Base-by-base conservation (phyloP, 2,797 vertebrate genomes). In the Phrynocephalus forsythii region DNA sequence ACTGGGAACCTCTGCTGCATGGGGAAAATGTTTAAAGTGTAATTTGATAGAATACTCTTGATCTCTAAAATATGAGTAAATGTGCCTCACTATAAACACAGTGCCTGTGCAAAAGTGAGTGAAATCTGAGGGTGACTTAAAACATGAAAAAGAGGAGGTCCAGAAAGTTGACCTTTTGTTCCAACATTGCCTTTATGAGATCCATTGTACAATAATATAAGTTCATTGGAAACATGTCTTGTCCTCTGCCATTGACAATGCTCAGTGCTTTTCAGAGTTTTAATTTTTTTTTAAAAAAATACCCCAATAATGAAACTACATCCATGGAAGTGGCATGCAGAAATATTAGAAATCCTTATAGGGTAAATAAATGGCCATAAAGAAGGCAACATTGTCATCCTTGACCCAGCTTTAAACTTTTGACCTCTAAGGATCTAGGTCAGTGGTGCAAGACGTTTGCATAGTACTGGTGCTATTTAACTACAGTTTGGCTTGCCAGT, bases 361-460 rank as follows among this genome's bases (percentile, higher is more conserved):
- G 44, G 24, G 63, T 76, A 79, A 20, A 30, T 80, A 67, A 79
- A 79, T 84, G 48, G 26, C 44, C 81, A 66, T 72, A 13, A 79
- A 44, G 15, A 13, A 33, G 83, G 76, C 56, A 8, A 26, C 84
- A 48, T 84, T 84, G 48, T 66, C 63, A 76, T 76, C 82, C 38
- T 83, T 69, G 33, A 38, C 82, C 71, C 38, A 75, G 33, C 16
- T 66, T 90, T 90, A 79, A 52, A 1, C 33, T 26, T 13, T 30
- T 79, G 63, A 72, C 0, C 0, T 0, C 0, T 0, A 44, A 87
- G 30, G 66, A 0, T 73, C 48, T 33, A 38, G 76, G 38, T n/a
- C 85, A 84, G 30, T n/a, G 84, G 50, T 26, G 38, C 3, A 38
- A 68, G 26, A 48, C 79, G 1, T 79, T 13, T 50, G 2, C 56